Percentiles rank a stretch among this genome's conserved stretches.
These are phyloP conservation scores for Drosophila meridiana DNA, from an alignment of 2,888 invertebrate species.

Conservation along the genomic window DNA sequence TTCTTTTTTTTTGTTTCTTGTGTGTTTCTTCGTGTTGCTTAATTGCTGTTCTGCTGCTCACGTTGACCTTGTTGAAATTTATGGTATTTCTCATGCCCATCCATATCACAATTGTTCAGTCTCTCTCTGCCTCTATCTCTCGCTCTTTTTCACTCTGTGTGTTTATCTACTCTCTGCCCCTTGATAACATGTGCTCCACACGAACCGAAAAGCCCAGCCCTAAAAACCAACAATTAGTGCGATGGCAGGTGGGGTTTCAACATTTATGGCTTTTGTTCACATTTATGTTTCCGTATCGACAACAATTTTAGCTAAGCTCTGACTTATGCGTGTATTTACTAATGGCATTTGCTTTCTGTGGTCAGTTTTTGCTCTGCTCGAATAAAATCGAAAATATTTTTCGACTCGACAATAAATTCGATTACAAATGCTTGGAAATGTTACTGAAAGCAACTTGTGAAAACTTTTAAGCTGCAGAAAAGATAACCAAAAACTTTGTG, in stretches of 20 bases:
- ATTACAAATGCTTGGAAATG: conserved; percentile 11
- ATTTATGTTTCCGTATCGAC: conserved; percentile 30
- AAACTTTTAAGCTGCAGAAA: conserved; percentile 14
- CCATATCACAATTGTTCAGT: conserved; percentile 29
- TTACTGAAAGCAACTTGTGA: conserved; percentile 4
- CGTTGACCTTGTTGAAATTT: conserved; percentile 73
- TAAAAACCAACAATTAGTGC: conserved; percentile 46
- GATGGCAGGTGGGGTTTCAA: conserved; percentile 3
- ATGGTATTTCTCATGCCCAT: conserved; percentile 52
- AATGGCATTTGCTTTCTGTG: conserved; percentile 27
- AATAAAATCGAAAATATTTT: conserved; percentile 19
- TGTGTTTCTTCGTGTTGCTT: conserved; percentile 52
- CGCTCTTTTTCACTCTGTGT: conserved; percentile 14
- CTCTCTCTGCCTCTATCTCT: conserved; percentile 9
- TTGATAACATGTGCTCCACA: conserved; percentile 62
- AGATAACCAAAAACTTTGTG: not conserved
- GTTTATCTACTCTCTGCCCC: conserved; percentile 60
- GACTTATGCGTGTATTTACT: conserved; percentile 34
- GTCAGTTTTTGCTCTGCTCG: conserved; percentile 16
- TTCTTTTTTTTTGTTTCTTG: conserved; percentile 1
- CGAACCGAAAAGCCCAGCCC: conserved; percentile 2
- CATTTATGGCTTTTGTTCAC: conserved; percentile 31
- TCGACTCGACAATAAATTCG: conserved; percentile 16
- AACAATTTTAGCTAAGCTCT: conserved; percentile 19
- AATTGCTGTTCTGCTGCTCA: conserved; percentile 58